phyloP scores from a whole-genome alignment of 2,113 vertebrate genomes.

The Balaenoptera acutorostrata region DNA sequence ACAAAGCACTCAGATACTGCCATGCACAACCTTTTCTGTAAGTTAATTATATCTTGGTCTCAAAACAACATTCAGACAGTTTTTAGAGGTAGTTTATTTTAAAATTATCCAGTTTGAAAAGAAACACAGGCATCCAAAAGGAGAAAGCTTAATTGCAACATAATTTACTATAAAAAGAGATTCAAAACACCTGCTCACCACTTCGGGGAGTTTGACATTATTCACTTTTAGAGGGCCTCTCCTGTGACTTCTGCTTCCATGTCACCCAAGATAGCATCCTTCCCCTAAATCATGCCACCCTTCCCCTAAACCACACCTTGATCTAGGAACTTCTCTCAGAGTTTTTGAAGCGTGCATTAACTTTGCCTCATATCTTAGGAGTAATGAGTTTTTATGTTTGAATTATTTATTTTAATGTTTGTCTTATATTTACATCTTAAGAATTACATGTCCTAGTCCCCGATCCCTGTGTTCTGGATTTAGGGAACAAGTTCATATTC shows the following conservation, averaged over 20 bases:
- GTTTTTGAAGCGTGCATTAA: not conserved
- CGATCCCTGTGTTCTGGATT: not conserved
- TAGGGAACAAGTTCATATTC: not conserved
- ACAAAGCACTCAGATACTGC: slow-evolving; percentile 42
- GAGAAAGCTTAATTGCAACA: not conserved
- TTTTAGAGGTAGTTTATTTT: slow-evolving; percentile 47
- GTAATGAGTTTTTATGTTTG: not conserved
- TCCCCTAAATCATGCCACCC: not conserved
- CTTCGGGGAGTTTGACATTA: not conserved
- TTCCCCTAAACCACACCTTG: not conserved
- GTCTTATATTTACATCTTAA: not conserved
- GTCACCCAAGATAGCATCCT: not conserved
- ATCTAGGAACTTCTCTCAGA: not conserved
- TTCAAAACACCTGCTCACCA: not conserved
- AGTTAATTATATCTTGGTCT: slow-evolving; percentile 56
- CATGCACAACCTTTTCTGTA: slow-evolving; percentile 49
- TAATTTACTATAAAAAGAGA: slow-evolving; percentile 27
- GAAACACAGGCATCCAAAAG: not conserved
- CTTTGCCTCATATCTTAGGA: not conserved
- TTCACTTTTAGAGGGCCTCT: not conserved
- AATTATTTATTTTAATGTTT: not conserved
- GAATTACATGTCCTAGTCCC: not conserved
- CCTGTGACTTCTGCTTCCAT: not conserved
- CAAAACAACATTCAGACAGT: slow-evolving; percentile 17
- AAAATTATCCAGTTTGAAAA: slow-evolving; percentile 41